These are phyloP conservation scores for Trichopoda pennipes DNA, from an alignment of 2,888 invertebrate genomes.

Conservation along the genomic window DNA sequence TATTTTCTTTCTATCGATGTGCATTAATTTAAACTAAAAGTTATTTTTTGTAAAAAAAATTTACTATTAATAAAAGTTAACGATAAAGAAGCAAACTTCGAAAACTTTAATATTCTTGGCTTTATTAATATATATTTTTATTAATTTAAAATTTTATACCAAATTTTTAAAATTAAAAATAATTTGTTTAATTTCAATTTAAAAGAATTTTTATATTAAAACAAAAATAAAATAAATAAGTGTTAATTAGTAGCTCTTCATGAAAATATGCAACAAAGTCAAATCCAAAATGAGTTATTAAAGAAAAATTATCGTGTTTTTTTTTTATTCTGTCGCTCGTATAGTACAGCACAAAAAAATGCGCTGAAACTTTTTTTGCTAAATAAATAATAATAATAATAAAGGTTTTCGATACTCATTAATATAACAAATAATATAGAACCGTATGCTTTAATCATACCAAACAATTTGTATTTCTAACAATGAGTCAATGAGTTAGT, in stretches of 20 bases:
- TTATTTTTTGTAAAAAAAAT: slow-evolving; percentile 66
- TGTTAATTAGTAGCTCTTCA: slow-evolving; percentile 31
- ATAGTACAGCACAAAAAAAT: slow-evolving; percentile 51
- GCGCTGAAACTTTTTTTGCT: slow-evolving; percentile 56
- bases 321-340: slow-evolving; percentile 66
- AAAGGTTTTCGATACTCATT: slow-evolving; percentile 29
- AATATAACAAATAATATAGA: slow-evolving; percentile 31
- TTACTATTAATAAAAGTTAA: slow-evolving; percentile 44
- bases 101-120: not conserved
- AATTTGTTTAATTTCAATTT: not conserved
- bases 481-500: slow-evolving; percentile 48
- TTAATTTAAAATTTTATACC: slow-evolving; percentile 25
- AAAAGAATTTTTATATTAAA: slow-evolving; percentile 34
- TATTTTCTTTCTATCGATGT: slow-evolving; percentile 70
- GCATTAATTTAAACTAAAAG: slow-evolving; percentile 78
- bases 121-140: not conserved
- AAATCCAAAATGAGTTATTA: slow-evolving; percentile 43
- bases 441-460: slow-evolving; percentile 30
- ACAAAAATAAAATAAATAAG: slow-evolving; percentile 5
- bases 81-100: slow-evolving; percentile 21
- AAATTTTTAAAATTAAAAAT: not conserved
- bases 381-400: slow-evolving; percentile 5
- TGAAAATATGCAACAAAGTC: slow-evolving; percentile 5
- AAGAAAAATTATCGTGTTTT: slow-evolving; percentile 51
- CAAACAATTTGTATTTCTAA: slow-evolving; percentile 37